Evolutionary conservation across 2,113 vertebrate species (phyloP).

Genomic region (Hystrix brachyura): DNA sequence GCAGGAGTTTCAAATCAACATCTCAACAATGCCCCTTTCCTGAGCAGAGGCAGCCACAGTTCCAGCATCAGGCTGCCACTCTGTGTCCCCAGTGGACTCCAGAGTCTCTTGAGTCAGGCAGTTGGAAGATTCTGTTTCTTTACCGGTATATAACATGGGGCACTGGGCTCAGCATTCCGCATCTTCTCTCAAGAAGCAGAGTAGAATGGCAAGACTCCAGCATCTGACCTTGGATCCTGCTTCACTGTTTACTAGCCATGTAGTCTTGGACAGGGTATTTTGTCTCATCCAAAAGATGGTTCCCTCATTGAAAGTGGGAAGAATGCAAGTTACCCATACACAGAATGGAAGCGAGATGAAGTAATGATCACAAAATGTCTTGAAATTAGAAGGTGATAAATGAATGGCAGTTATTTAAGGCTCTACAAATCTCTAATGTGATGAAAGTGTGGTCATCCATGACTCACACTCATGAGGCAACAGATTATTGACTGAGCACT

Average conservation of each 20-base stretch:
- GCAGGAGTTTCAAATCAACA: neutral
- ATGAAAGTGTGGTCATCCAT: neutral
- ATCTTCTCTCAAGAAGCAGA: neutral
- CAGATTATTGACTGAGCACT: neutral
- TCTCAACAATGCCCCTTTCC: neutral
- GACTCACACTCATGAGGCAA: neutral
- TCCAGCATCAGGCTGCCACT: neutral
- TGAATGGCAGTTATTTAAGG: neutral
- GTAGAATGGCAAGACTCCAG: neutral
- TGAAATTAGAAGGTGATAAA: neutral
- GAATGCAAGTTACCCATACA: neutral
- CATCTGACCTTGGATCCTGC: neutral
- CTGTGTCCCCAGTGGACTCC: neutral
- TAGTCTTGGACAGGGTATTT: neutral
- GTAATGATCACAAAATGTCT: neutral
- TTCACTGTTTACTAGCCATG: neutral
- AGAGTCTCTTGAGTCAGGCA: neutral
- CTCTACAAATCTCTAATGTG: neutral
- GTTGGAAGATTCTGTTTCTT: neutral
- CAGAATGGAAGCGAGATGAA: neutral
- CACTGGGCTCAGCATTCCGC: neutral
- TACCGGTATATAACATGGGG: neutral
- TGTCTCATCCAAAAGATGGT: neutral
- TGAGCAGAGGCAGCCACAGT: neutral
- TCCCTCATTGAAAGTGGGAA: conserved; percentile 1